Percentiles rank a stretch among this genome's conserved stretches.
These are phyloP conservation scores for Eutolmus rufibarbis DNA, from an alignment of 2,888 invertebrate species.

Conservation along the genomic window DNA sequence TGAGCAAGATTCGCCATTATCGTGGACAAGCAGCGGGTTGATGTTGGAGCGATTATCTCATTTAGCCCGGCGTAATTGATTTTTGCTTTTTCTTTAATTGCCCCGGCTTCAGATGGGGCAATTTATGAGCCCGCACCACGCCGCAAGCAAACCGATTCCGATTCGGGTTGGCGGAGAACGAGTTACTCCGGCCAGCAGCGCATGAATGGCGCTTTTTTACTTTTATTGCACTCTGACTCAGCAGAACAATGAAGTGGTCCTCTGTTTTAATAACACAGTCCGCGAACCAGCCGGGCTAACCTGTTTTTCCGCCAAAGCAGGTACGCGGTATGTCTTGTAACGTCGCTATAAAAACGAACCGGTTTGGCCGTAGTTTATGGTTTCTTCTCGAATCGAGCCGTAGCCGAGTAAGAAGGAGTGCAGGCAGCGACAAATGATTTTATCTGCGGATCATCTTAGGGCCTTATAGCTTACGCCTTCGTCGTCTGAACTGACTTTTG, in stretches of 20 bases:
- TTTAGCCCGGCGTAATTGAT: neutral
- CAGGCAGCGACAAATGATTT: neutral
- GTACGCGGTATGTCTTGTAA: neutral
- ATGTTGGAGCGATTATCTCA: neutral
- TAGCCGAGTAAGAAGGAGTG: neutral
- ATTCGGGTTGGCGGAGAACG: neutral
- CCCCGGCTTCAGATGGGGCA: neutral
- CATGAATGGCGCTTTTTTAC: conserved; percentile 6
- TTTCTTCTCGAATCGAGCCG: neutral
- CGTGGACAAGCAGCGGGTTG: neutral
- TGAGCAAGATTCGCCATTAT: neutral
- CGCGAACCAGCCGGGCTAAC: neutral
- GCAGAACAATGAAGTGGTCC: neutral
- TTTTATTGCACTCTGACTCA: neutral
- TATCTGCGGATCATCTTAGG: neutral
- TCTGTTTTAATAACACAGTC: neutral
- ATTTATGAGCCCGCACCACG: neutral
- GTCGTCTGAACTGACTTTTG: neutral
- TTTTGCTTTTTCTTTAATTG: conserved; percentile 6
- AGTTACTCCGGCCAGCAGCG: neutral
- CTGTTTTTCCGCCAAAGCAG: neutral
- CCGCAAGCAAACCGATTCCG: neutral
- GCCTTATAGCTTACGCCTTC: neutral
- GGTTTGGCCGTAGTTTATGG: conserved; percentile 19
- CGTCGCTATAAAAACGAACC: neutral